Base-by-base conservation (phyloP, 2,113 vertebrate genomes). In the Salvelinus sp. region DNA sequence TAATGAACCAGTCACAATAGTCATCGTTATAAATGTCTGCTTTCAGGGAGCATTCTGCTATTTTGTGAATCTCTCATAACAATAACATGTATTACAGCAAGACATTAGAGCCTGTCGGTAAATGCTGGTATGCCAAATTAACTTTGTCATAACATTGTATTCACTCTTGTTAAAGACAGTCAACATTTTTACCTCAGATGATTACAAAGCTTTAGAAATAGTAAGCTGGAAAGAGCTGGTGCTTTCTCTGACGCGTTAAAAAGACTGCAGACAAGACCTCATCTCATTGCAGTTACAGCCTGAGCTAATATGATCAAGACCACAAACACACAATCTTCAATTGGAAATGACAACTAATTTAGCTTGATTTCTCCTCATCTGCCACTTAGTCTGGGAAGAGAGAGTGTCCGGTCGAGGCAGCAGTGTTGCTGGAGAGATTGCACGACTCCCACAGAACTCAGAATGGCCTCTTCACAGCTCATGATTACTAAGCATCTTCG, bases 291-390 rank as follows among this genome's bases (percentile, higher is more conserved):
- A 22, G 54, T 62, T 54, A 78, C 76, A 74, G 71, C 64, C 22
- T 14, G 13, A 13, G 5, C 54, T 74, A 74, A 74, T 64, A 47
- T 50, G 67, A 79, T 69, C 72, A 74, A 58, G 65, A 25, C 66
- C 44, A 18, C 72, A 66, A 63, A 16, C 70, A 69, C 62, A 48
- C 23, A n/a, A 18, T 65, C 54, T 50, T 67, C 57, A 10, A 79
- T 50, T 27, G 50, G 69, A 73, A 74, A 63, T 73, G 66, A 70
- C 65, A 74, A 38, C 28, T 74, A 70, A 78, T 57, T 69, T 22
- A 74, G 28, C 16, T 60, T 73, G 73, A 70, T 63, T 48, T 33
- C 73, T n/a, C 22, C 23, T 20, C 33, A 20, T 20, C 38, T 69
- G 68, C 33, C 68, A 48, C 68, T 69, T 69, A 69, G 68, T 23